Conservation (phyloP, 2,888 invertebrate species). For the Chirona hameri region DNA sequence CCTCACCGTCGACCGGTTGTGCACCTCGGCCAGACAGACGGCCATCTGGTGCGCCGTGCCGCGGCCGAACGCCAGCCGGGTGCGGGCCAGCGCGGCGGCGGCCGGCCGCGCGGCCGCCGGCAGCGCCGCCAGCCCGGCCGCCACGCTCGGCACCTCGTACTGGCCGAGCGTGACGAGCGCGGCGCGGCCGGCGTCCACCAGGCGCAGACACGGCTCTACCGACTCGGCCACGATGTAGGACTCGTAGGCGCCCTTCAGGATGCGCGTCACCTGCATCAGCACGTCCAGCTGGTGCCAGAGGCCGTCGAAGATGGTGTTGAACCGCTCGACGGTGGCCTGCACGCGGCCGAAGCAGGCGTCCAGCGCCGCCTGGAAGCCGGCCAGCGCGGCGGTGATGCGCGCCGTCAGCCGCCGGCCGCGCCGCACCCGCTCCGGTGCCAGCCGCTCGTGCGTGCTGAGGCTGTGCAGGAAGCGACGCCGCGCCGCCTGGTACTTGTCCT, state of each 20-base stretch:
- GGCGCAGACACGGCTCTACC: not conserved
- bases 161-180: not conserved
- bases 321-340: no score
- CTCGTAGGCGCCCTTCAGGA: conserved; percentile 1
- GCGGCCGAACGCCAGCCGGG: not conserved
- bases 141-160: not conserved
- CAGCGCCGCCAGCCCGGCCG: not conserved
- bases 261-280: not conserved
- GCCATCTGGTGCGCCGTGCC: not conserved
- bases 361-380: no score
- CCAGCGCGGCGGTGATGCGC: no score
- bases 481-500: not conserved
- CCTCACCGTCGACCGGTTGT: not conserved
- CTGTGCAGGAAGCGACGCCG: conserved; percentile 3
- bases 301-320: no score
- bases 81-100: not conserved
- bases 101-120: not conserved
- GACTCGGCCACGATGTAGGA: not conserved
- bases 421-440: not conserved
- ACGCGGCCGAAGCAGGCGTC: no score
- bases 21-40: not conserved
- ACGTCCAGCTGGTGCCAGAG: not conserved
- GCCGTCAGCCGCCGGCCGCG: not conserved
- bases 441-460: not conserved
- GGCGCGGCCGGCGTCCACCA: not conserved